Conservation (phyloP, 2,797 vertebrate genomes). For the Peromyscus nudipes region DNA sequence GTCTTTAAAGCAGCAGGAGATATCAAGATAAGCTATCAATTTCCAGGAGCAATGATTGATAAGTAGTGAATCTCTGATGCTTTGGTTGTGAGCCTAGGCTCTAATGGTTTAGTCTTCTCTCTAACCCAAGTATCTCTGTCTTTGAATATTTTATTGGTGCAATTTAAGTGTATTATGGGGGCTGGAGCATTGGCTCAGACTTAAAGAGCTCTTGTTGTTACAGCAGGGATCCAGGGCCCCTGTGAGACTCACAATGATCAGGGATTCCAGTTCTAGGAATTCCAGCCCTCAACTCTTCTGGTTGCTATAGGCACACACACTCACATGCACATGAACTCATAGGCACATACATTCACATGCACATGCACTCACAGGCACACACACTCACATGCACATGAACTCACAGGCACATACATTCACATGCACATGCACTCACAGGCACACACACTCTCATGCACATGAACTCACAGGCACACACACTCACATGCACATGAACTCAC, state of each 20-base stretch:
- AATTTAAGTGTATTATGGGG: background rate
- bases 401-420: background rate
- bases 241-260: background rate
- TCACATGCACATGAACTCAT: too few relatives aligned
- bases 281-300: background rate
- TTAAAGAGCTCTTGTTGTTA: background rate
- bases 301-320: background rate
- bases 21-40: background rate
- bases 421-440: accelerated
- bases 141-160: background rate
- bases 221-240: background rate
- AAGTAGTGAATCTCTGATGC: background rate
- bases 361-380: background rate
- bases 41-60: background rate
- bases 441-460: background rate
- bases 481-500: too few relatives aligned
- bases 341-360: background rate
- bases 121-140: background rate
- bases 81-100: background rate
- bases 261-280: background rate
- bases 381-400: background rate
- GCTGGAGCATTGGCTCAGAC: background rate
- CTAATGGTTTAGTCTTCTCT: background rate
- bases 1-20: background rate
- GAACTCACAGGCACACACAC: too few relatives aligned